Evolutionary conservation across 2,797 vertebrate genomes (phyloP).

Genomic region (Anomalospiza imberbis): DNA sequence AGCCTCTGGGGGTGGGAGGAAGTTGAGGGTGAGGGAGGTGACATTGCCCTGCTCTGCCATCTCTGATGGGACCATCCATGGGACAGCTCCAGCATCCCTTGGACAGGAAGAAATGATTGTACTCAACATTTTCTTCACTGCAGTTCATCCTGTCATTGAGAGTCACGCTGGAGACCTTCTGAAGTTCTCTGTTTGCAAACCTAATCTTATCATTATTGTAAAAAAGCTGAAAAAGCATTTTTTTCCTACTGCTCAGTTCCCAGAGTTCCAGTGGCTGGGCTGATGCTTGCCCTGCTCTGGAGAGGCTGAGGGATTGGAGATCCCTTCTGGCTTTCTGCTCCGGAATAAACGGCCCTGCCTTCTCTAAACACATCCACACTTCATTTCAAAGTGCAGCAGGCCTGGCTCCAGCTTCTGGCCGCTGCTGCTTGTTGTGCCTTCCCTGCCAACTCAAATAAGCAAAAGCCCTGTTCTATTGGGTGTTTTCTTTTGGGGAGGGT

Average conservation of each 20-base stretch:
- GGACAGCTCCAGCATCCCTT: not conserved
- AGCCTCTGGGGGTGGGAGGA: not conserved
- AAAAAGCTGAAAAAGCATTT: not conserved
- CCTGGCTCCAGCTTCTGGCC: not conserved
- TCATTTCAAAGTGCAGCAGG: not conserved
- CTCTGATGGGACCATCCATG: fast-evolving
- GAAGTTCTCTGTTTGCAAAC: not conserved
- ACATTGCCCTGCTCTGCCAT: not conserved
- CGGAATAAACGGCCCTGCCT: not conserved
- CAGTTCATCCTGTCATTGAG: not conserved
- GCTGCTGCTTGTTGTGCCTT: not conserved
- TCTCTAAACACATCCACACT: not conserved
- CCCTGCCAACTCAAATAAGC: conserved; percentile 45
- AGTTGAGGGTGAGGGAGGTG: not conserved
- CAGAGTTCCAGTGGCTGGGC: not conserved
- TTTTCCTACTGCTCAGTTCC: not conserved
- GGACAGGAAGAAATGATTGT: not conserved
- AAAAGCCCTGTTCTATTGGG: not conserved
- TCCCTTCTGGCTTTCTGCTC: not conserved
- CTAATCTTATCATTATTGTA: not conserved
- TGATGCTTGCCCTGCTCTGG: not conserved
- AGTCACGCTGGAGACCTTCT: not conserved
- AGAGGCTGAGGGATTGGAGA: not conserved
- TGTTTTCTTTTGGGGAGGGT: not conserved
- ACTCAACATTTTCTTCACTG: not conserved